Base-by-base conservation (phyloP, 1,140 invertebrate species). In the Parasteatoda tepidariorum region DNA sequence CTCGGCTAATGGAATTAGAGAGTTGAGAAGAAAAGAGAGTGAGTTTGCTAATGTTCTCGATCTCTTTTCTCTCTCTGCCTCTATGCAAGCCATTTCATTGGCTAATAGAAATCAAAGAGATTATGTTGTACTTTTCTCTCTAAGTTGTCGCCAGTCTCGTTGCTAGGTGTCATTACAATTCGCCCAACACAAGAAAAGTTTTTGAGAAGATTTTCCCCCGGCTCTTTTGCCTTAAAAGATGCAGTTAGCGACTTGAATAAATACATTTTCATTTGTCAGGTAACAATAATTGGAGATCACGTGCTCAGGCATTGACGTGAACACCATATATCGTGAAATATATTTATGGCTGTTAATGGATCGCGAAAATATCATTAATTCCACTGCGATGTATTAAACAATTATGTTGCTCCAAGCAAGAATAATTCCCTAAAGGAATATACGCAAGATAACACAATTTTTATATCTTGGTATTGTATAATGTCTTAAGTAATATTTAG, bases 31-130 rank as follows among this genome's bases (percentile, higher is more conserved):
- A 82, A 62, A 71, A 62, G 55, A n/a, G 24, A 9, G 24, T 59
- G 26, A 18, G 22, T 61, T 30, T 31, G 18, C 55, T 71, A 62
- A 70, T 71, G 78, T 18, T 38, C 33, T 22, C 64, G 31, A 48
- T 48, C 57, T 13, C 57, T 38, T 18, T 30, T 38, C 41, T 30
- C 26, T 73, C 70, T 34, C 70, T 55, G 26, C n/a, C n/a, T n/a
- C 18, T 18, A 48, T 48, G 61, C 11, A 64, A 26, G 15, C 18
- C 48, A 26, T 33, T 78, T 67, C 62, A 67, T 67, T 67, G 75
- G 41, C 67, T 82, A 82, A 82, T 82, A 70, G 66, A 71, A 82
- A 82, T 82, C 78, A 71, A 82, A 82, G 78, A 82, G 66, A 82
- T 82, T 70, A 67, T n/a, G 62, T 38, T 79, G 41, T 48, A 48